Conservation (phyloP, 2,888 invertebrate species). For the Drosophila paramelanica region DNA sequence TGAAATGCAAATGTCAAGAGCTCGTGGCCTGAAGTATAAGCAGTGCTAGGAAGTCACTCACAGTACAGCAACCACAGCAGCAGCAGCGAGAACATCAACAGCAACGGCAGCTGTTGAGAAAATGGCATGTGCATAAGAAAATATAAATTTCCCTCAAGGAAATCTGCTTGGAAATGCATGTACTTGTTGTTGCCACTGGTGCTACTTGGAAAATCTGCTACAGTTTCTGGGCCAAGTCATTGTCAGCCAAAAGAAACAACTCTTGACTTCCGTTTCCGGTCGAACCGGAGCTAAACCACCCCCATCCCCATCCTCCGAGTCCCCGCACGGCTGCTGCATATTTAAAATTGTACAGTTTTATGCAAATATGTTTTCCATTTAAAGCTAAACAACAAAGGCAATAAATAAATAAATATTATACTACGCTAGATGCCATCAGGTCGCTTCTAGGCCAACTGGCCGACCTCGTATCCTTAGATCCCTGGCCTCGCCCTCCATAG, state of each 20-base stretch:
- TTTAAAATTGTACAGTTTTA: slow-evolving; percentile 50
- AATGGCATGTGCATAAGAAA: slow-evolving; percentile 72
- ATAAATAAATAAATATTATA: slow-evolving; percentile 67
- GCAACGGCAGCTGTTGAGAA: slow-evolving; percentile 62
- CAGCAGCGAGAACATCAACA: slow-evolving; percentile 17
- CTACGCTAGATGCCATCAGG: slow-evolving; percentile 4
- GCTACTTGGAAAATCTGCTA: slow-evolving; percentile 54
- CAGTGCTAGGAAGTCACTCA: slow-evolving; percentile 53
- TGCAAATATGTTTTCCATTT: slow-evolving; percentile 66
- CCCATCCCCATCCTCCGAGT: too few species aligned
- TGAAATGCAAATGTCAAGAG: slow-evolving; percentile 76
- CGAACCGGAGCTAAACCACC: slow-evolving; percentile 13
- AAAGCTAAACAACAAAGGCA: slow-evolving; percentile 43
- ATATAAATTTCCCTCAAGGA: slow-evolving; percentile 70
- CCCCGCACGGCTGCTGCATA: slow-evolving; percentile 39
- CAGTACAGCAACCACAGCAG: slow-evolving; percentile 27
- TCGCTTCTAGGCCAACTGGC: slow-evolving; percentile 15
- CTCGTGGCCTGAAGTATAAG: slow-evolving; percentile 64
- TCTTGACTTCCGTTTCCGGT: slow-evolving; percentile 75
- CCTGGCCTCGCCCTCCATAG: slow-evolving; percentile 22
- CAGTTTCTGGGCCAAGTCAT: slow-evolving; percentile 61
- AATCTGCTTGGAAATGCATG: slow-evolving; percentile 74
- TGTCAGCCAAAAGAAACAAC: slow-evolving; percentile 52
- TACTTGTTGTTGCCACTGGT: slow-evolving; percentile 29
- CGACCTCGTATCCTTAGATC: slow-evolving; percentile 21